Evolutionary conservation across 2,797 vertebrate genomes (phyloP), one percentile per base, ranked within the genome.

Genomic region (Protonibea diacanthus): DNA sequence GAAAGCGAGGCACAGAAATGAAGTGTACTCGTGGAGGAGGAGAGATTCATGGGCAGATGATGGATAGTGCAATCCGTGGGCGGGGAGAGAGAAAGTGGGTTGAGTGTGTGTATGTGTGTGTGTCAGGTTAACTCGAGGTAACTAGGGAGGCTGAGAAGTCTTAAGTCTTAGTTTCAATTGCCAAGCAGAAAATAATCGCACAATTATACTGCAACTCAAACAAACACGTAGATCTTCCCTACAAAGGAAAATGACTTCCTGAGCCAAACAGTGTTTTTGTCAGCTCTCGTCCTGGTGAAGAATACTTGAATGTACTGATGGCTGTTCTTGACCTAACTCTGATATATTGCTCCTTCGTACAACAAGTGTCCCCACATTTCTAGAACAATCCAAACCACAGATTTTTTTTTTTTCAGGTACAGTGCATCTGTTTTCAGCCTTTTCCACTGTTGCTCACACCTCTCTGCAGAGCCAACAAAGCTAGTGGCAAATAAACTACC

Each of bases 21-120:
- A 86, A 88, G 82, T 88, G 85, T 64, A 56, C 72, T 48, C 57
- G 53, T 72, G 87, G 66, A 84, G 76, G 82, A 78, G 76, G 76
- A 84, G 76, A 83, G 73, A 75, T 82, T 88, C 86, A 80, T 57
- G 71, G 77, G 66, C 49, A 78, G 76, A 88, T 92, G 93, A 93
- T 90, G 84, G 86, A 91, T 91, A 69, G 85, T 73, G 78, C 68
- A 83, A 87, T 90, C 79, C 10, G 18, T 48, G 38, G 67, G 42
- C 49, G n/a, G 63, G 78, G 20, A 68, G 76, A 48, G 66, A 58
- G 70, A 72, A 81, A 77, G 71, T 81, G 48, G 67, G 68, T 63
- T 45, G 52, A n/a, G 23, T 68, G n/a, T 40, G 49, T 61, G 48
- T 70, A 12, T 70, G 56, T 71, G 33, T 49, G 21, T 65, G 62